These are phyloP conservation scores for Dasysyrphus tricinctus DNA, from an alignment of 2,888 invertebrate genomes.

Conservation along the genomic window DNA sequence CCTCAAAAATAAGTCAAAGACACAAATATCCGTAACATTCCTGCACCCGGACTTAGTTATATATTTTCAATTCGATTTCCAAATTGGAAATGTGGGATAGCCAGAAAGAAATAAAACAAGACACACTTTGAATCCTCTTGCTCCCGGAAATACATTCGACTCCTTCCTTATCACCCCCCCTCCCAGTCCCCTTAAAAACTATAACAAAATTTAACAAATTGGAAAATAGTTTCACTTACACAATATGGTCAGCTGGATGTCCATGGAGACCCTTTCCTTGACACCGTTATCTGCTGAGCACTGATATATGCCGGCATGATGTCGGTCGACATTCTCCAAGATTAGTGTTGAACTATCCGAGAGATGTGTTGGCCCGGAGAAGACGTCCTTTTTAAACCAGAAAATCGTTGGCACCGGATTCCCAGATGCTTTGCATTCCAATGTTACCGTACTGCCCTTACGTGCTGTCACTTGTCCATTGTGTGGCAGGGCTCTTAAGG, in stretches of 20 bases:
- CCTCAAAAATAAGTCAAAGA: slow-evolving; percentile 32
- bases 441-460: slow-evolving; percentile 87
- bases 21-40: neutral
- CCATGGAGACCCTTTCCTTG: slow-evolving; percentile 84
- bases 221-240: slow-evolving; percentile 82
- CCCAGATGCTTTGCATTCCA: slow-evolving; percentile 89
- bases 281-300: slow-evolving; percentile 85
- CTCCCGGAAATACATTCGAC: neutral
- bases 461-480: slow-evolving; percentile 88
- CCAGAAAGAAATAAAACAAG: neutral
- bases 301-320: slow-evolving; percentile 85
- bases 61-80: neutral
- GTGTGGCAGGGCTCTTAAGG: slow-evolving; percentile 87
- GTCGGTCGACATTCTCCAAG: slow-evolving; percentile 84
- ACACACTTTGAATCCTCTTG: neutral
- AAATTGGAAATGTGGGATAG: slow-evolving; percentile 9
- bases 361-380: slow-evolving; percentile 83
- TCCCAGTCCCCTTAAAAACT: neutral
- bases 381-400: slow-evolving; percentile 87
- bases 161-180: neutral
- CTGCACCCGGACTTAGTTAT: neutral
- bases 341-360: slow-evolving; percentile 84
- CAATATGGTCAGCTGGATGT: slow-evolving; percentile 84
- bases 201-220: slow-evolving; percentile 56
- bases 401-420: slow-evolving; percentile 89